Base-by-base conservation (phyloP, 1,140 invertebrate species). In the Tenebrio molitor region DNA sequence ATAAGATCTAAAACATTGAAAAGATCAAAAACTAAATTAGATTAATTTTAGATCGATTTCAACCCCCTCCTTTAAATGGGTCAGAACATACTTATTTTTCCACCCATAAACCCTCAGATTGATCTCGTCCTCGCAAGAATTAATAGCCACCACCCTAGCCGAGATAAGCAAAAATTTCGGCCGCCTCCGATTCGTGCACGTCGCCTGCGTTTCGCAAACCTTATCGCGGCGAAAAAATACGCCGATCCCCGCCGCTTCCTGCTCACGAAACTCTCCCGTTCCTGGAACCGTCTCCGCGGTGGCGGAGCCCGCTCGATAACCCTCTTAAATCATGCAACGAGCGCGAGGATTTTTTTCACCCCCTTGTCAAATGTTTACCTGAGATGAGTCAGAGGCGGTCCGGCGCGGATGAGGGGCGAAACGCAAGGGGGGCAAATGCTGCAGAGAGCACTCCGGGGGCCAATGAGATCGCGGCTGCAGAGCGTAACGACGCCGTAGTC, bases 311-410 rank as follows among this genome's bases (percentile, higher is more conserved):
- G 64, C 12, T 66, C 64, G 64, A 66, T 66, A 66, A 44, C 44
- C 44, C 34, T 66, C 64, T 66, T 42, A 66, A 66, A 66, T 66
- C 64, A 66, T 66, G 64, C 39, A 66, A 42, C 34, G 15, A 33
- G 15, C 39, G 34, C 19, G 39, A n/a, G 65, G 41, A 33, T 19
- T 46, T 50, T 70, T 53, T 71, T 36, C 23, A 17, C 53, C 69
- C 69, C 34, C 36, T 36, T 62, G 19, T 53, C 67, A 69, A 50
- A 62, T 71, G 69, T 71, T 71, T 71, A 65, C 69, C 69, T 65
- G 69, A 71, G 69, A 71, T 71, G 69, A 71, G 39, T 71, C 69
- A 71, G 69, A 69, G 65, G 39, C 29, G 36, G 65, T 1, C 41
- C 65, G 17, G 19, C 12, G n/a, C 2, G 39, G 39, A 15, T 14